phyloP scores from a whole-genome alignment of 2,888 invertebrate species.

The Troides helena region DNA sequence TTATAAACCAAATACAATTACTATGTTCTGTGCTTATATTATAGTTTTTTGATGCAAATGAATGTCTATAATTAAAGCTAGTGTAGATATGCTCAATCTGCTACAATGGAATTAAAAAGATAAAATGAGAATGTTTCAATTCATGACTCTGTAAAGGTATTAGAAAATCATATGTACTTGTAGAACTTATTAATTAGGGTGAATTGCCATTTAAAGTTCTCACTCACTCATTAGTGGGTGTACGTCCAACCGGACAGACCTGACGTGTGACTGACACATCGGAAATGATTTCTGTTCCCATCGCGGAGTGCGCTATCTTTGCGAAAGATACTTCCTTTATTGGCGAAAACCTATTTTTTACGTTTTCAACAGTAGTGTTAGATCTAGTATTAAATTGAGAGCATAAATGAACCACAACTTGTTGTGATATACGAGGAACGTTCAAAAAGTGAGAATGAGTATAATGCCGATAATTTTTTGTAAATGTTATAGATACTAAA shows the following conservation, averaged over 20 bases:
- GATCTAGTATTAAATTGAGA: not conserved
- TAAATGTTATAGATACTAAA: too few relatives aligned
- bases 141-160: not conserved
- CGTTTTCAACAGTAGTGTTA: not conserved
- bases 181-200: slow-evolving; percentile 32
- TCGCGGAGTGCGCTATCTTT: slow-evolving; percentile 63
- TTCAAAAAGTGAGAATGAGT: too few relatives aligned
- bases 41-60: too few relatives aligned
- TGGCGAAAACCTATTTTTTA: slow-evolving; percentile 8
- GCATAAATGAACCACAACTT: too few relatives aligned
- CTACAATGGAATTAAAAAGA: too few relatives aligned
- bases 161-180: not conserved
- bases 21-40: too few relatives aligned
- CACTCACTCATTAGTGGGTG: slow-evolving; percentile 69
- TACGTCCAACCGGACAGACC: slow-evolving; percentile 51
- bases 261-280: slow-evolving; percentile 73
- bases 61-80: too few relatives aligned
- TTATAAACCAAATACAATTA: too few relatives aligned
- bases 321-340: slow-evolving; percentile 41
- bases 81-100: too few relatives aligned
- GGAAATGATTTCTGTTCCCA: slow-evolving; percentile 73
- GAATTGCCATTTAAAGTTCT: slow-evolving; percentile 38
- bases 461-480: too few relatives aligned
- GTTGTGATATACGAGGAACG: not conserved
- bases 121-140: not conserved